These are phyloP conservation scores for Astreopora myriophthalma DNA, from an alignment of 64 coral and sea anemone genomes.

Conservation along the genomic window DNA sequence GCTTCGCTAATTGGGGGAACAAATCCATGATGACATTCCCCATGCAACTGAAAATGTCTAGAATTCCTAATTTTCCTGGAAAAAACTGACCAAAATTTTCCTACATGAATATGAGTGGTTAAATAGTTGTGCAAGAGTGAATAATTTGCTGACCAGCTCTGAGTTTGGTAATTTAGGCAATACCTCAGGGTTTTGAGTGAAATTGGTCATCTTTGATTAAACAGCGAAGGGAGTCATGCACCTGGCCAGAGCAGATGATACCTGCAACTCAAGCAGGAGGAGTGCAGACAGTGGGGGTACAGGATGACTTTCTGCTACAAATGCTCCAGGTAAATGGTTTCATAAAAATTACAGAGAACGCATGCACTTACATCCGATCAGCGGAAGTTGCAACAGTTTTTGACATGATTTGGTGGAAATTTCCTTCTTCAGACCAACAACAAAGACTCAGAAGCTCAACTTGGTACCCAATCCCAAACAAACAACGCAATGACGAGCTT, in stretches of 20 bases:
- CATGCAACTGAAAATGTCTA: too few relatives aligned
- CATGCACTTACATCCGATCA: too few relatives aligned
- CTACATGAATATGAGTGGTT: too few relatives aligned
- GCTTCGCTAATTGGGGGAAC: too few relatives aligned
- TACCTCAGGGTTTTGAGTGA: background rate
- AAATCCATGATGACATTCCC: too few relatives aligned
- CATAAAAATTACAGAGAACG: too few relatives aligned
- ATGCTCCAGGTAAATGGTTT: constrained; percentile 53
- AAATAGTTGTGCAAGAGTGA: too few relatives aligned
- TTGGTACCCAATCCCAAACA: constrained; percentile 4
- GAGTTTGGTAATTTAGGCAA: too few relatives aligned
- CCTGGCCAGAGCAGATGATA: constrained; percentile 12
- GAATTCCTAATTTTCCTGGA: too few relatives aligned
- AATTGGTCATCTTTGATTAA: background rate
- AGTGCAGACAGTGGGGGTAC: background rate
- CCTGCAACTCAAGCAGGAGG: background rate
- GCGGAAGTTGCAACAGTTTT: too few relatives aligned
- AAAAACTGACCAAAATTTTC: too few relatives aligned
- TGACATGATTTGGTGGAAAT: background rate
- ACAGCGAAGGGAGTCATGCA: background rate
- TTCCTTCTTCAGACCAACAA: background rate
- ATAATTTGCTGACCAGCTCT: too few relatives aligned
- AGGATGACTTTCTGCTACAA: constrained; percentile 38
- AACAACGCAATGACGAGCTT: constrained; percentile 6
- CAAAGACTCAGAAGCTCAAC: constrained; percentile 8